Percentiles rank a stretch among this genome's conserved stretches.
These are phyloP conservation scores for Aphelenchoides bicaudatus DNA, from an alignment of 2,888 invertebrate species.

Conservation along the genomic window DNA sequence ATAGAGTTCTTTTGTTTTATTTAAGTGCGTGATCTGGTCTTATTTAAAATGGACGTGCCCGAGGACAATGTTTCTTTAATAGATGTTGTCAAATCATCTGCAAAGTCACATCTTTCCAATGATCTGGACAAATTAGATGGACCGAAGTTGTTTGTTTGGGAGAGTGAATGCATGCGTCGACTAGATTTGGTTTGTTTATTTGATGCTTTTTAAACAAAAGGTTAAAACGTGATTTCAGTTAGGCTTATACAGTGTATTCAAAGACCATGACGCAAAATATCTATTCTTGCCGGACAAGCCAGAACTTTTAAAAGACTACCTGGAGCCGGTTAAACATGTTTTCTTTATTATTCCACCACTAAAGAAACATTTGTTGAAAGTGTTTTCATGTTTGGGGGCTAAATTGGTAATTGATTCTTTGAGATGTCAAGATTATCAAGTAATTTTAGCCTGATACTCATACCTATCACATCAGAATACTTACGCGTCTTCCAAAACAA, in stretches of 20 bases:
- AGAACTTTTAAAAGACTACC: not conserved
- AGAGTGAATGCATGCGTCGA: conserved; percentile 42
- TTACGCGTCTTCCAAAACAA: conserved; percentile 19
- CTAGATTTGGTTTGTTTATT: conserved; percentile 44
- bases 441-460: not conserved
- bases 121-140: conserved; percentile 38
- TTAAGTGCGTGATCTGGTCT: too few relatives aligned
- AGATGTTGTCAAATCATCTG: not conserved
- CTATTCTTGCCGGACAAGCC: conserved; percentile 22
- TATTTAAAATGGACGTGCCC: too few relatives aligned
- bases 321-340: conserved; percentile 1
- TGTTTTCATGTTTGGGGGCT: conserved; percentile 4
- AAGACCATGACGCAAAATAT: conserved; percentile 21
- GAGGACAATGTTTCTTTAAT: too few relatives aligned
- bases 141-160: conserved; percentile 53
- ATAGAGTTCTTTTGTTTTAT: too few relatives aligned
- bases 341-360: conserved; percentile 8
- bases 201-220: not conserved
- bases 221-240: conserved; percentile 23
- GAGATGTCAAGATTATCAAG: not conserved
- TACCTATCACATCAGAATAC: conserved; percentile 1
- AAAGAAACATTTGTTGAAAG: not conserved
- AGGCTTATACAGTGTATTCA: conserved; percentile 17
- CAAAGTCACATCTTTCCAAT: conserved; percentile 4
- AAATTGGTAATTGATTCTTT: not conserved